Percentiles rank a stretch among this genome's conserved stretches.
Conservation (phyloP, 2,113 vertebrate genomes). For the Nannobrachium achirus region DNA sequence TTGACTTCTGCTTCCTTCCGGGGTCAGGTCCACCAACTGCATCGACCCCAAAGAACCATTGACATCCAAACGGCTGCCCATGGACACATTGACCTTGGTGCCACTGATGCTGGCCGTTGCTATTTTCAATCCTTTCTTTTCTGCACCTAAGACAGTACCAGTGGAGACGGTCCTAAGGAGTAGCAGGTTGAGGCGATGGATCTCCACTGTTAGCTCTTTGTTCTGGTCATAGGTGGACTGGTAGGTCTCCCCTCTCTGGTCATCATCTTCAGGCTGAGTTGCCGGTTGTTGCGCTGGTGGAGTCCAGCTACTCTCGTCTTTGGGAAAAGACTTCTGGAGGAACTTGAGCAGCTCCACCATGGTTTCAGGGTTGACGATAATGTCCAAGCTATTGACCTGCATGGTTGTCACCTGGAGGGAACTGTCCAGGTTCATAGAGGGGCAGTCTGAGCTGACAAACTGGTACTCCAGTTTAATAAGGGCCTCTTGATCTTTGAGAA, state of each 20-base stretch:
- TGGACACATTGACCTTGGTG: constrained; percentile 93
- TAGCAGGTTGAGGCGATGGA: constrained; percentile 92
- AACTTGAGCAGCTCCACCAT: constrained; percentile 97
- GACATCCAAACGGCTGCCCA: constrained; percentile 87
- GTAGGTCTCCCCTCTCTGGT: constrained; percentile 77
- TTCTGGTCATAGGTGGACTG: constrained; percentile 92
- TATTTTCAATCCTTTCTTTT: constrained; percentile 93
- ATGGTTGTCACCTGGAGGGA: constrained; percentile 92
- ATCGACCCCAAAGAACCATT: constrained; percentile 93
- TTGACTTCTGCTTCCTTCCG: constrained; percentile 87
- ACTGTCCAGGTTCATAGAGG: constrained; percentile 93
- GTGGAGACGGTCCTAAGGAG: constrained; percentile 89
- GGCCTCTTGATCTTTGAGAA: constrained; percentile 87
- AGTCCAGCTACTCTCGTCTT: constrained; percentile 84
- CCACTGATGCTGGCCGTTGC: constrained; percentile 93
- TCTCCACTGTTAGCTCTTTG: constrained; percentile 93
- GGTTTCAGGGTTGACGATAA: constrained; percentile 97
- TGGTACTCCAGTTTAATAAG: constrained; percentile 96
- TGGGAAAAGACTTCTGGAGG: constrained; percentile 96
- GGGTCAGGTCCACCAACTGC: constrained; percentile 91
- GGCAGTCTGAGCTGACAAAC: constrained; percentile 97
- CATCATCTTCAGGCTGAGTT: constrained; percentile 69
- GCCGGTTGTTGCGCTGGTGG: constrained; percentile 78
- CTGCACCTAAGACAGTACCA: constrained; percentile 79
- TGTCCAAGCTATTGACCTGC: constrained; percentile 96